Percentiles rank a stretch among this genome's conserved stretches.
These are phyloP conservation scores for Hippopotamyrus pictus DNA, from an alignment of 2,797 vertebrate genomes.

Conservation along the genomic window DNA sequence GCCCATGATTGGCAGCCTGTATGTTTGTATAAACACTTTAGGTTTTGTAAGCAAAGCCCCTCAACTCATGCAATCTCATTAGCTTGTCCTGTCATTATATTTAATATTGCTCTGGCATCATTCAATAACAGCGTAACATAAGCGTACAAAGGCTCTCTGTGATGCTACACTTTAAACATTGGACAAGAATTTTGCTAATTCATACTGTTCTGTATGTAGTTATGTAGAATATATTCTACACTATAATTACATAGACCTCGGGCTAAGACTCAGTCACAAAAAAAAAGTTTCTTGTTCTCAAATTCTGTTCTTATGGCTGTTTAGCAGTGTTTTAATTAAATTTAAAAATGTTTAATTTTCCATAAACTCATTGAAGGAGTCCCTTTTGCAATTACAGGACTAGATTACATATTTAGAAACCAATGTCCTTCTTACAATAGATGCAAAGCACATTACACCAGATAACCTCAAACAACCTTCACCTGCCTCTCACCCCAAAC, in stretches of 20 bases:
- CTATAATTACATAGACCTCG: conserved; percentile 15
- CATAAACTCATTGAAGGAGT: neutral
- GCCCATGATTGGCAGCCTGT: neutral
- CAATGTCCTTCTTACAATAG: neutral
- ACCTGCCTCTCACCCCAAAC: neutral
- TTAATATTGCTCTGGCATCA: neutral
- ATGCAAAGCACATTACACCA: neutral
- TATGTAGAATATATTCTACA: conserved; percentile 13
- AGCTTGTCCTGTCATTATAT: neutral
- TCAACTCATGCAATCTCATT: neutral
- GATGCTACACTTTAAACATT: conserved; percentile 14
- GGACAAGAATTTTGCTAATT: neutral
- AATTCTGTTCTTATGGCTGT: neutral
- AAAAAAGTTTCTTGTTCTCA: neutral
- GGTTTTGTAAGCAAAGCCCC: neutral
- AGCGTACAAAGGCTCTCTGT: conserved; percentile 5
- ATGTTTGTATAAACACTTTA: neutral
- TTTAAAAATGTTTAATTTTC: neutral
- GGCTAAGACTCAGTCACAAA: neutral
- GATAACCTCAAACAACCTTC: neutral
- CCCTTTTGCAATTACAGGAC: neutral
- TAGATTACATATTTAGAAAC: neutral
- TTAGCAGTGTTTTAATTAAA: neutral
- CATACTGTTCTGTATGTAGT: conserved; percentile 3
- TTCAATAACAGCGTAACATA: conserved; percentile 2